Conservation (phyloP, 2,888 invertebrate species). For the Sylvicola fuscatus region DNA sequence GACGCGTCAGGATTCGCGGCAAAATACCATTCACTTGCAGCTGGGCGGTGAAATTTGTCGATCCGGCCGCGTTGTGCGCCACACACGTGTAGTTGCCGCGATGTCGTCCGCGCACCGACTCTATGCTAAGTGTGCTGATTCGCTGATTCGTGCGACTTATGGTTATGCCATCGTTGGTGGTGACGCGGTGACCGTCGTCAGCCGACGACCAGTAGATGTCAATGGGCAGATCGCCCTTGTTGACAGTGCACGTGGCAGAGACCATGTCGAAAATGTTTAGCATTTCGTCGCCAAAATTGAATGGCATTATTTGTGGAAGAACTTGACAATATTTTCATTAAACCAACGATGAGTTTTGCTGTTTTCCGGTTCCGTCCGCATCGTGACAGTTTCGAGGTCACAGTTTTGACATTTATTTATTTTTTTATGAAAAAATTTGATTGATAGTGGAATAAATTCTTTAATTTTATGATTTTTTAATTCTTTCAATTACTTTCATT, state of each 20-base stretch:
- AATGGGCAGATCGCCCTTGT: conserved; percentile 62
- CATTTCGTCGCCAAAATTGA: conserved; percentile 53
- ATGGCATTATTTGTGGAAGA: conserved; percentile 57
- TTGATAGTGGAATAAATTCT: too few species aligned
- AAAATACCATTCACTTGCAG: conserved; percentile 50
- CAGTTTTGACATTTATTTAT: too few species aligned
- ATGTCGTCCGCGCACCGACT: conserved; percentile 44
- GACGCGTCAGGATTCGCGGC: too few species aligned
- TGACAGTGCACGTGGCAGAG: conserved; percentile 46
- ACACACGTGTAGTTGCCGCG: conserved; percentile 57
- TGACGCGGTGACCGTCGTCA: conserved; percentile 31
- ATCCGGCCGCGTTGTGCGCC: conserved; percentile 48
- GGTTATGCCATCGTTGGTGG: conserved; percentile 35
- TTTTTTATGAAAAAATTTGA: too few species aligned
- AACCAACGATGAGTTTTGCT: background rate
- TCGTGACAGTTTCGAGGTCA: too few species aligned
- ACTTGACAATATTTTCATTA: conserved; percentile 26
- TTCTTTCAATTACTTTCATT: too few species aligned
- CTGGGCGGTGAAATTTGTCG: conserved; percentile 42
- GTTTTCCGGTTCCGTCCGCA: too few species aligned
- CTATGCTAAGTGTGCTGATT: conserved; percentile 44
- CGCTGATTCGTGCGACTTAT: conserved; percentile 39
- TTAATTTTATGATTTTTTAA: too few species aligned
- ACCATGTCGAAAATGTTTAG: conserved; percentile 59
- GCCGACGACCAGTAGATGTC: conserved; percentile 45